Base-by-base conservation (phyloP, 2,888 invertebrate species). In the Volucella inanis region DNA sequence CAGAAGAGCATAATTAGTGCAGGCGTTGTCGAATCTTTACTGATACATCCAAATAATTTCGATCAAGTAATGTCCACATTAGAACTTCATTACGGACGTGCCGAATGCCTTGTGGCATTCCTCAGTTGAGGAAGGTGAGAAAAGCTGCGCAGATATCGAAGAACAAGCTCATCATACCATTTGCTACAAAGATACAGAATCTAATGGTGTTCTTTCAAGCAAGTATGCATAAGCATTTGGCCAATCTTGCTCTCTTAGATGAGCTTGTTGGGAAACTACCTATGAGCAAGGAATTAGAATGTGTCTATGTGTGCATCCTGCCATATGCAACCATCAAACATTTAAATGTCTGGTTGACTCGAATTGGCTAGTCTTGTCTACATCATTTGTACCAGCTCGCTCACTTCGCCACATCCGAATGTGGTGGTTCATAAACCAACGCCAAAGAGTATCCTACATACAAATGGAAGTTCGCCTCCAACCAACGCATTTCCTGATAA, bases 21-120 rank as follows among this genome's bases (percentile, higher is more conserved):
- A 10, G 64, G 50, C 10, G 11, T 64, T 3, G 18, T 65, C 10
- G 75, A 81, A 39, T 78, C 84, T 2, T 54, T 86, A 9, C 59
- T 87, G 1, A 88, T 87, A n/a, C n/a, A 80, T 59, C 87, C 83
- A 10, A 47, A 85, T 11, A 87, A 87, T 15, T 64, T 87, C 2
- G 39, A 47, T 12, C 38, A 64, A 52, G 64, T 76, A 8, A 62
- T 76, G 49, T 62, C 64, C 3, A 55, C 39, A n/a, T 43, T 55
- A 12, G 45, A 55, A n/a, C 55, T 55, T 41, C 67, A n/a, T 41
- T 68, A 55, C 4, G 54, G 45, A 41, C 67, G 54, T 55, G 45
- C 54, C 10, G 55, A 70, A 39, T 57, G 57, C 47, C 38, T 70
- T 15, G 45, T 57, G 43, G 67, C n/a, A n/a, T n/a, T n/a, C n/a